Conservation (phyloP, 1,140 invertebrate species). For the Proctacanthus coquilletti region DNA sequence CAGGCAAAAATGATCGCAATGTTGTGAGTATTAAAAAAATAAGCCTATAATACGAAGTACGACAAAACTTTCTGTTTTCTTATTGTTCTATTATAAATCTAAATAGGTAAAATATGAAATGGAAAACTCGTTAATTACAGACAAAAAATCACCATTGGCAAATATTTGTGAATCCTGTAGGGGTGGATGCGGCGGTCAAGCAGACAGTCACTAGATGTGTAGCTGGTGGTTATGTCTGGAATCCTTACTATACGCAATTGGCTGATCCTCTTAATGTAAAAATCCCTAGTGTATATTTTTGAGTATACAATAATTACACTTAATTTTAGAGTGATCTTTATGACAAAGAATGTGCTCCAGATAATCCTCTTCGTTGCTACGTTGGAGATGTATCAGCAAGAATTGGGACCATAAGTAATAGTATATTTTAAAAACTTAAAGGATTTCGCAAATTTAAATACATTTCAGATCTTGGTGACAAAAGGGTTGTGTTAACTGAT, state of each 20-base stretch:
- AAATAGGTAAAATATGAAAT: background rate
- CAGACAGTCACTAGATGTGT: slow-evolving; percentile 66
- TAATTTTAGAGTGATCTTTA: slow-evolving; percentile 62
- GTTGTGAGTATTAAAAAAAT: slow-evolving; percentile 33
- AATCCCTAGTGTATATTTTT: background rate
- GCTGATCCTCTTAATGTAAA: slow-evolving; percentile 77
- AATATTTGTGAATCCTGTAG: slow-evolving; percentile 83
- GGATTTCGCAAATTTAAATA: background rate
- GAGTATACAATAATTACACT: slow-evolving; percentile 2
- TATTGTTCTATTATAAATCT: background rate
- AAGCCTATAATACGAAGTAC: background rate
- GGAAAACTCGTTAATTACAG: too few relatives aligned
- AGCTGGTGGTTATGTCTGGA: slow-evolving; percentile 83
- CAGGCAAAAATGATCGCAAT: slow-evolving; percentile 66
- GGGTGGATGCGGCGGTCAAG: slow-evolving; percentile 77
- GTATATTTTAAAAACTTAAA: background rate
- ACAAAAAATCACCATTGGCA: slow-evolving; percentile 80
- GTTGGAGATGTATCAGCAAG: slow-evolving; percentile 82
- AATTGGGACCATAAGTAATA: slow-evolving; percentile 57
- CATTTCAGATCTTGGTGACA: slow-evolving; percentile 49
- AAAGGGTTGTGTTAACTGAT: slow-evolving; percentile 66
- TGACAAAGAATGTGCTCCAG: slow-evolving; percentile 65
- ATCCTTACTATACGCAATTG: slow-evolving; percentile 80
- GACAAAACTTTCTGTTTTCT: too few relatives aligned
- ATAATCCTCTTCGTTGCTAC: slow-evolving; percentile 79